Base-by-base conservation (phyloP, 2,888 invertebrate species). In the Nemapogon koenigi region DNA sequence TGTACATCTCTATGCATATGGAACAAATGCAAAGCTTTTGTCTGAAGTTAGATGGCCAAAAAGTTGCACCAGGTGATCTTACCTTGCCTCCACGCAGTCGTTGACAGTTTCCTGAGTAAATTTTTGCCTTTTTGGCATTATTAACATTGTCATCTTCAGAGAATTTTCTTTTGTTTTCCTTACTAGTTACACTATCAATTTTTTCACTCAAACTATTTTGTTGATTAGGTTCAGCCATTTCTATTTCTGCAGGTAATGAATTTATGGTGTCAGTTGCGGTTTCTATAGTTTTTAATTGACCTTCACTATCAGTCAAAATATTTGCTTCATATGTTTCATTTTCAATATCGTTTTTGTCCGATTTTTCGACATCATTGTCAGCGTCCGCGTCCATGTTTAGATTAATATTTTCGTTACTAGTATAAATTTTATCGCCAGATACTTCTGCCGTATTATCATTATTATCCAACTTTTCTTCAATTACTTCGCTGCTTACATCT, bases 21-120 rank as follows among this genome's bases (percentile, higher is more conserved):
- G 68, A 64, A 52, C 91, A 91, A 11, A 80, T 81, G 51, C 91
- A 92, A 1, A 97, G 78, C 41, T 85, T 83, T 38, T 84, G 81
- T 27, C 96, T 83, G 88, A 95, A 91, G 38, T 83, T 83, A 17
- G 83, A 81, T 2, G 82, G 82, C 90, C 90, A 91, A 55, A 90
- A 92, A 46, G 87, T 85, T n/a, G 90, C 86, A 29, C 86, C 85
- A 46, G 63, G 70, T 35, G 62, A 52, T 13, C 54, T 41, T 44
- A 45, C 64, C 41, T 60, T 61, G 1, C 50, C 48, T 42, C 49
- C 54, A 54, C 53, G 59, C 49, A 72, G 81, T 57, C 63, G 57
- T 1, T 43, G 32, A 47, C 75, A 76, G 13, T 41, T 40, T 25
- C 44, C 48, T 2, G 35, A 43, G 17, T 44, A 29, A 17, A 28